Evolutionary conservation across 2,113 vertebrate species (phyloP), one percentile per base, ranked within the genome.

Genomic region (Labeo rohita): DNA sequence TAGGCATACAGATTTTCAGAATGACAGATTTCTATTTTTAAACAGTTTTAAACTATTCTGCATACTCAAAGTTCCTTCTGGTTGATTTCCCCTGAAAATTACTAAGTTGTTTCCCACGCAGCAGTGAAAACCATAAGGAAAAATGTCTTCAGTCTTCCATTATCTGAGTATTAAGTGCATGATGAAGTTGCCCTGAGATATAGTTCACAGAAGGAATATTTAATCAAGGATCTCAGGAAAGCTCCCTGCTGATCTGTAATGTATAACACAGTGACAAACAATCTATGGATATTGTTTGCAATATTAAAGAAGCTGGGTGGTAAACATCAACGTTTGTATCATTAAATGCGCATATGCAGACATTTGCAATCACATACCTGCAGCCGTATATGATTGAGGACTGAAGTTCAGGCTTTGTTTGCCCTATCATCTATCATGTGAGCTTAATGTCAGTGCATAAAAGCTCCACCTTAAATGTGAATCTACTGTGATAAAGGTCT

Each of bases 381-480:
- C 9, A 39, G 21, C 34, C 63, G 66, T 43, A 70, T 87, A 70
- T 87, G 85, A 89, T 72, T 63, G 82, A 89, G 76, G 63, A 82
- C 77, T 45, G 59, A n/a, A 39, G 85, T 43, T 65, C 52, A 63
- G 78, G 54, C 72, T 85, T 68, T 68, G 77, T 80, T 72, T 56
- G 54, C 49, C 34, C 45, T 13, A 11, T 81, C 76, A 56, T 89
- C 72, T 70, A 73, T 89, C 83, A 89, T 85, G 11, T 77, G 12
- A 21, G 39, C 63, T 43, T 70, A 65, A 84, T 82, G 85, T 78
- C 82, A 74, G 6, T 2, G 43, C 49, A 43, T 72, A 49, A 87
- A 23, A 79, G 75, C 56, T 82, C 47, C 78, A 83, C 87, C 86
- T 80, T 80, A 65, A 83, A 81, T 86, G 79, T 52, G 81, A 61